Evolutionary conservation across 2,888 invertebrate genomes (phyloP), one percentile per base, ranked within the genome.

Genomic region (Mesorhabditis belari): DNA sequence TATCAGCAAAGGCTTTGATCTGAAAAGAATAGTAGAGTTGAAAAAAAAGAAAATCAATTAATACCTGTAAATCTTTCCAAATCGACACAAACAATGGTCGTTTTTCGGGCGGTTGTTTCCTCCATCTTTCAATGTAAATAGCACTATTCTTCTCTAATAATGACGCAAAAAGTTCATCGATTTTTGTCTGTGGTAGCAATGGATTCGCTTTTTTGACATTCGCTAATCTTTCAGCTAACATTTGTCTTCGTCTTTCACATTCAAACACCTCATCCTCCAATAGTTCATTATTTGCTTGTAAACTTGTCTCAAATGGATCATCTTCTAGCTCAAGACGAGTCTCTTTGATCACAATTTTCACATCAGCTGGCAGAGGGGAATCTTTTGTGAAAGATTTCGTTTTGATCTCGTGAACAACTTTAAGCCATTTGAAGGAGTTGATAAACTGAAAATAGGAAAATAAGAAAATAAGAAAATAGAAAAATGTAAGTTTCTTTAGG

Each of bases 191-290:
- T 5, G 77, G 64, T 87, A 89, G 6, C 88, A 75, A 81, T 71
- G 91, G 84, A 77, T 91, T 89, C 3, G 89, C 88, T 78, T 90
- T 89, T 80, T 88, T 88, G 26, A 93, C 85, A 79, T 90, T 89
- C 19, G 87, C 86, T 21, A 90, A 85, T 85, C 92, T 92, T 23
- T 89, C 88, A 76, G 93, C 92, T 26, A 96, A 85, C 86, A 92
- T 88, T 61, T 89, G 88, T 65, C 89, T 87, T 23, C 96, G 86
- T 80, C 92, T 92, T 76, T 91, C 86, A 79, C 91, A 90, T 81
- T 98, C 96, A 74, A 90, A 88, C 77, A 91, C 92, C 58, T 98
- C 96, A 78, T 98, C 96, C 77, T 92, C 91, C 54, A 94, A 82
- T 0, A 96, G 85, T 72, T 94, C 94, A 81, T 92, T 95, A 82